Percentiles rank a stretch among this genome's conserved stretches.
phyloP scores from a whole-genome alignment of 1,140 invertebrate genomes.

The Trissolcus basalis region DNA sequence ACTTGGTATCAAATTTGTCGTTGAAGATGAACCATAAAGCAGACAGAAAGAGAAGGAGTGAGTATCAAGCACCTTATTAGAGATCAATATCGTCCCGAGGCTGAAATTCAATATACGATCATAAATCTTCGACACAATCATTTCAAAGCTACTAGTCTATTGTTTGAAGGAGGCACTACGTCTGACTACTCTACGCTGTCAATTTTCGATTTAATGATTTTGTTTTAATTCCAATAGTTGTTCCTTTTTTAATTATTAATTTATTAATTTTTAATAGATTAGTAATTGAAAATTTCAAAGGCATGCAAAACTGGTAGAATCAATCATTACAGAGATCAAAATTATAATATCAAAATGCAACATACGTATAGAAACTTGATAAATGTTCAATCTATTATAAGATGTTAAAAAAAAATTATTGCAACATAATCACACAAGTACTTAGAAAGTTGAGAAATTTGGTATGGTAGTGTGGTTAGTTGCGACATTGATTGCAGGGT shows the following conservation, averaged over 20 bases:
- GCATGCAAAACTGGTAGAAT: neutral
- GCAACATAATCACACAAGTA: too few species aligned
- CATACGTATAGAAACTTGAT: too few species aligned
- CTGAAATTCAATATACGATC: constrained; percentile 45
- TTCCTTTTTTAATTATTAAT: too few species aligned
- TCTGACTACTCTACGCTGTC: constrained; percentile 35
- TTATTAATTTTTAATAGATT: neutral
- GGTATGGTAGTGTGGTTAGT: too few species aligned
- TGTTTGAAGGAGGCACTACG: constrained; percentile 48
- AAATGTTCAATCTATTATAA: too few species aligned
- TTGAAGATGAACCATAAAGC: constrained; percentile 71
- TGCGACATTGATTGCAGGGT: too few species aligned
- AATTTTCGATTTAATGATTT: constrained; percentile 51
- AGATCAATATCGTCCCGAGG: constrained; percentile 65
- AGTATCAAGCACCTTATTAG: constrained; percentile 74
- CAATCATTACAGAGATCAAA: too few species aligned
- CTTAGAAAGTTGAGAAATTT: too few species aligned
- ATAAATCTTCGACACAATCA: constrained; percentile 49
- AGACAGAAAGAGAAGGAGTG: constrained; percentile 77
- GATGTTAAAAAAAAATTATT: too few species aligned
- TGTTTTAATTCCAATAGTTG: neutral
- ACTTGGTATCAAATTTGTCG: constrained; percentile 34
- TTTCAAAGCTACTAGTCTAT: constrained; percentile 60
- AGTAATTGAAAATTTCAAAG: neutral
- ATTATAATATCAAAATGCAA: too few species aligned